Base-by-base conservation (phyloP, 1,140 invertebrate genomes). In the Trissolcus basalis region DNA sequence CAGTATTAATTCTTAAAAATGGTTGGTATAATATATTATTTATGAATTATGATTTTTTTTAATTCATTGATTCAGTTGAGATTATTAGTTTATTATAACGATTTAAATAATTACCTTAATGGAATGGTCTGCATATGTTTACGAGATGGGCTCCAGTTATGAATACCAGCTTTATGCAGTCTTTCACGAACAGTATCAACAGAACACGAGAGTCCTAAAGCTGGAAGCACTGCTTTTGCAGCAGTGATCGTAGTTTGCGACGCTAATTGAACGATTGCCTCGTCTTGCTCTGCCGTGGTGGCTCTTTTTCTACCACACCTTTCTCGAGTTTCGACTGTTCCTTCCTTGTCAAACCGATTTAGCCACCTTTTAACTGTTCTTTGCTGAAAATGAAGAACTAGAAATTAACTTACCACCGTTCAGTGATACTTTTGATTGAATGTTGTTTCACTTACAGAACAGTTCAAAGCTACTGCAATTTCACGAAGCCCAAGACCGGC, bases 331-430 rank as follows among this genome's bases (percentile, higher is more conserved):
- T 88, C 86, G 0, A 89, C 87, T 0, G 80, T 88, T 1, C 87
- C 87, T 79, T 89, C 87, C 50, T 86, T 87, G 32, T 88, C 84
- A 41, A 89, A 89, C 67, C 87, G 82, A 45, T 89, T 89, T 1
- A 89, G 35, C 87, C 87, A 89, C 43, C 87, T 82, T 49, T 89
- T 89, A 0, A 89, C 87, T 0, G 87, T 89, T 58, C 87, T 83
- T 87, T 86, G 87, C 87, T 89, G 19, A 10, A 63, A 59, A 58
- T 55, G 43, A 8, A 43, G 5, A 63, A 13, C 13, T 4, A 7
- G 0, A 13, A 14, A 65, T 55, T 35, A 2, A 61, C 9, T 39
- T 39, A 8, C n/a, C 3, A 9, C n/a, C 2, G 36, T 39, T 39
- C 9, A 4, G 9, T 39, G 1, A 39, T 1, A 39, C 2, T 11